Evolutionary conservation across 2,888 invertebrate species (phyloP), one percentile per base, ranked within the genome.

Genomic region (Acleris holmiana): DNA sequence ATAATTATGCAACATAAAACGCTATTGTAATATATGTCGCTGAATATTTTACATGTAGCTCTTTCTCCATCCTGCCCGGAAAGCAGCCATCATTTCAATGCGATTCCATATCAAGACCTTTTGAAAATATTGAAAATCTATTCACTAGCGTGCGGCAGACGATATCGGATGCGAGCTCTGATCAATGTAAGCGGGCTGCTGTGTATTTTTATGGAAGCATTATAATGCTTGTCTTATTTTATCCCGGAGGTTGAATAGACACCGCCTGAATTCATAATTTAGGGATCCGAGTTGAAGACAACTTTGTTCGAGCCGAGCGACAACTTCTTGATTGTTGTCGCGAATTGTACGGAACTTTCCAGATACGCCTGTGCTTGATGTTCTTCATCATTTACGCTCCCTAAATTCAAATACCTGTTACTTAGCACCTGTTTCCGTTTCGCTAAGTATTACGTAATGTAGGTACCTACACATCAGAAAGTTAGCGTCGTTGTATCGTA

Each of bases 391-490:
- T 71, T 70, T 62, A 65, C 68, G 61, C 67, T 76, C 70, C 70
- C 67, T 71, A 72, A 69, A 70, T 35, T 46, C 40, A 61, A 40
- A 61, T 47, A 53, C 50, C 35, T 48, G 41, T 56, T 68, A 65
- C 54, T 75, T 66, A 77, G 77, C 77, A 80, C 75, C 76, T 75
- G 78, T 73, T 73, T 69, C 68, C 49, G 78, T 73, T 73, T 69
- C 68, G 46, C 71, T 84, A 84, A 83, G 35, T 35, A 35, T 29
- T 29, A 8, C 84, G 71, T 69, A 71, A 76, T 79, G 77, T 78
- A n/a, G n/a, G n/a, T n/a, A n/a, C n/a, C n/a, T n/a, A n/a, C n/a
- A 75, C 75, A 85, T 85, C 86, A 79, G 80, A 81, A 80, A 83
- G 80, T 77, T 73, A 71, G 83, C 76, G 76, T 78, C 79, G 25